phyloP scores from a whole-genome alignment of 1,140 invertebrate species.

The Gryllus bimaculatus region DNA sequence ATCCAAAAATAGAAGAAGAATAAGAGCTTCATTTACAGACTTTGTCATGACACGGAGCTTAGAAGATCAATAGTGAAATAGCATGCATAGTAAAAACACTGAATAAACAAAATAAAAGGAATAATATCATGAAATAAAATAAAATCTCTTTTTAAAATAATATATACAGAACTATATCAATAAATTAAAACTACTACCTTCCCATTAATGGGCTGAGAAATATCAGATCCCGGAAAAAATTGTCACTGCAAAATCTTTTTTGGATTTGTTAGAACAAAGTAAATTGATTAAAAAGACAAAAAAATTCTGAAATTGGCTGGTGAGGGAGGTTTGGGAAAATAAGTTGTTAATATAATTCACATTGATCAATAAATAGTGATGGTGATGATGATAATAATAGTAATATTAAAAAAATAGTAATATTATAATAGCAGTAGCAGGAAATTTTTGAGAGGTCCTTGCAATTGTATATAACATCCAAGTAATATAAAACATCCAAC shows the following conservation, averaged over 20 bases:
- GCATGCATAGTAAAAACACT: constrained; percentile 22
- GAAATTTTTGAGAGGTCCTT: constrained; percentile 68
- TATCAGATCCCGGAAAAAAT: constrained; percentile 8
- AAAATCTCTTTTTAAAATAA: constrained; percentile 23
- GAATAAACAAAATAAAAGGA: constrained; percentile 19
- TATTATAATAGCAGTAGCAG: constrained; percentile 27
- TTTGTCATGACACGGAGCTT: constrained; percentile 20
- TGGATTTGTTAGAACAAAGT: neutral
- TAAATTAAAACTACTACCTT: constrained; percentile 20
- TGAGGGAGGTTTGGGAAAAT: neutral
- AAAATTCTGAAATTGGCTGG: neutral
- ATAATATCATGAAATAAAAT: constrained; percentile 23
- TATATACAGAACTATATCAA: constrained; percentile 20
- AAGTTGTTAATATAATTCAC: constrained; percentile 1
- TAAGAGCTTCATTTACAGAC: constrained; percentile 20
- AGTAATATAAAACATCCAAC: constrained; percentile 5
- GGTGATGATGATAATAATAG: constrained; percentile 17
- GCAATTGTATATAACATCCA: constrained; percentile 29
- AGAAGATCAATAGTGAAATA: constrained; percentile 17
- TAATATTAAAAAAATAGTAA: constrained; percentile 21
- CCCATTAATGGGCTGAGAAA: constrained; percentile 10
- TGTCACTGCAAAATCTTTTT: constrained; percentile 14
- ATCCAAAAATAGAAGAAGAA: constrained; percentile 17
- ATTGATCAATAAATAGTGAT: constrained; percentile 10
- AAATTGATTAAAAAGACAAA: constrained; percentile 1